Conservation (phyloP, 2,797 vertebrate genomes). For the Antennarius maculatus region DNA sequence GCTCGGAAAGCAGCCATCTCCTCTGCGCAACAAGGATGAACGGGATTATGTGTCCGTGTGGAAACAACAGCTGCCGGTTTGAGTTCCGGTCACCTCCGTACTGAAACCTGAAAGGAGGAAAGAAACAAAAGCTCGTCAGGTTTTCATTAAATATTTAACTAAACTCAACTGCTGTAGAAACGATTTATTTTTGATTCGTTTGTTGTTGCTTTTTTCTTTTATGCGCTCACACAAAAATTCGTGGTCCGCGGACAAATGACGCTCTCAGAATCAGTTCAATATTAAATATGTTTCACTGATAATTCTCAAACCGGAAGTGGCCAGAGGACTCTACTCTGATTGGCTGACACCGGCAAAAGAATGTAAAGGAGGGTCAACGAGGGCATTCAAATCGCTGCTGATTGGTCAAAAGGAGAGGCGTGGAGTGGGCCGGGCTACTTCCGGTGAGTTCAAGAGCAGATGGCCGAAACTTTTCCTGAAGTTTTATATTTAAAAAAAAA, state of each 20-base stretch:
- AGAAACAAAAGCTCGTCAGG: neutral
- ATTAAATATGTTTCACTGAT: too few species aligned
- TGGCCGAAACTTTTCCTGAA: too few species aligned
- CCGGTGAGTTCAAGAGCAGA: too few species aligned
- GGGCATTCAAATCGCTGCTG: constrained; percentile 36
- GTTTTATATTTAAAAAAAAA: too few species aligned
- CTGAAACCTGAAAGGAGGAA: constrained; percentile 3
- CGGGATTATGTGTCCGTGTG: constrained; percentile 45
- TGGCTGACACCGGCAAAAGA: constrained; percentile 36
- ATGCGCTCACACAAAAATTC: neutral
- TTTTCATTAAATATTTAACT: neutral
- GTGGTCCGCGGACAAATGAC: neutral
- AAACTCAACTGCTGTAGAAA: neutral
- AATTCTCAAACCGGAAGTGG: constrained; percentile 21
- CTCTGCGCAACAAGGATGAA: constrained; percentile 39
- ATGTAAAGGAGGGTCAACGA: constrained; percentile 34
- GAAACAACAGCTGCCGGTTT: constrained; percentile 41
- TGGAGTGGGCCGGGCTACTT: constrained; percentile 17
- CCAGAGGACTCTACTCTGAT: constrained; percentile 46
- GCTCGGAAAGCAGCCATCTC: constrained; percentile 81
- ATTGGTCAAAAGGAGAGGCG: constrained; percentile 72
- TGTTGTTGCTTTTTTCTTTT: neutral
- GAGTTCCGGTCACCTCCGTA: constrained; percentile 69
- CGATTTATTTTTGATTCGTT: neutral
- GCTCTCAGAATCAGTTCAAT: neutral